Conservation (phyloP, 2,113 vertebrate species). For the Larimichthys crocea region DNA sequence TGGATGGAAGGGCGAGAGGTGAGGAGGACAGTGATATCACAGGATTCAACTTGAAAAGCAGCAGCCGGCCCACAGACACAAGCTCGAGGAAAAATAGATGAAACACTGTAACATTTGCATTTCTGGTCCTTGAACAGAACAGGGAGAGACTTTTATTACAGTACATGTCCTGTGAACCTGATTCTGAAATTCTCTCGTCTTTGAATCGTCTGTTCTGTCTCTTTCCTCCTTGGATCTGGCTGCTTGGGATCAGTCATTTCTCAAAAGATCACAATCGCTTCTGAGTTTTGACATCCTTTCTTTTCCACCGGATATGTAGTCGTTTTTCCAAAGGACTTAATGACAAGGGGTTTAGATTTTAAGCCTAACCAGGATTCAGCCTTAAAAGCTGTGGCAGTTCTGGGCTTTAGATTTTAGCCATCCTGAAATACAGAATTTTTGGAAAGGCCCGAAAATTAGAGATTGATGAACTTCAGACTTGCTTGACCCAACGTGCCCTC, state of each 20-base stretch:
- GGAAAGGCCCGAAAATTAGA: constrained; percentile 2
- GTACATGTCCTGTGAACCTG: constrained; percentile 43
- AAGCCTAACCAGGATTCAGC: constrained; percentile 26
- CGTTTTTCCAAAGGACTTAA: constrained; percentile 30
- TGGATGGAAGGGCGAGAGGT: constrained; percentile 40
- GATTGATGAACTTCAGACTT: constrained; percentile 34
- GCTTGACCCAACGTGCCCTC: constrained; percentile 49
- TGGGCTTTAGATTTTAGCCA: constrained; percentile 41
- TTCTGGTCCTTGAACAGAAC: constrained; percentile 50
- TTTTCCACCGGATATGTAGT: constrained; percentile 11
- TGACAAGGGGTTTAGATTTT: constrained; percentile 29
- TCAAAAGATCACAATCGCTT: constrained; percentile 42
- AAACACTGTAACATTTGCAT: constrained; percentile 65
- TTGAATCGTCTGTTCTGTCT: constrained; percentile 56
- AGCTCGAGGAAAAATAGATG: constrained; percentile 83
- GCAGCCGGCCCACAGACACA: constrained; percentile 58
- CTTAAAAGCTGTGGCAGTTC: constrained; percentile 17
- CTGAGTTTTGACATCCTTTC: constrained; percentile 34
- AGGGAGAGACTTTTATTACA: constrained; percentile 40
- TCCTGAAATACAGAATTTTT: constrained; percentile 22
- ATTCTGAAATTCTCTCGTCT: constrained; percentile 44
- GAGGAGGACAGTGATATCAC: constrained; percentile 50
- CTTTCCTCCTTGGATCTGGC: constrained; percentile 43
- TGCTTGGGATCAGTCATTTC: constrained; percentile 53
- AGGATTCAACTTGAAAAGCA: constrained; percentile 59